phyloP scores from a whole-genome alignment of 2,888 invertebrate genomes.

The Melikaiella ostensackeni region DNA sequence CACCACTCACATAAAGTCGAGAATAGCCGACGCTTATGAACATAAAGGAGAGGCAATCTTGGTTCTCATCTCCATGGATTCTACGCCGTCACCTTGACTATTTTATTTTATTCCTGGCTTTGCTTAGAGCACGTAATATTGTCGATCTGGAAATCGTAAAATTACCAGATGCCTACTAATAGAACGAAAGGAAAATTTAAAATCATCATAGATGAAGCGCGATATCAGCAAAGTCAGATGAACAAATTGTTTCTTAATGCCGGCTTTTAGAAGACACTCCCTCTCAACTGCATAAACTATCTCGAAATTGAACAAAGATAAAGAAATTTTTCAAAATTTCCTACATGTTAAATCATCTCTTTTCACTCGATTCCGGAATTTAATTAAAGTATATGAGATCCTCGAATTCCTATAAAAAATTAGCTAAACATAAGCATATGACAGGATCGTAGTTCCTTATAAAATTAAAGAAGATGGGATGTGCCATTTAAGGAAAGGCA shows the following conservation, averaged over 20 bases:
- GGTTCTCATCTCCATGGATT: constrained; percentile 65
- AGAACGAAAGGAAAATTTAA: not conserved
- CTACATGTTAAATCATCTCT: not conserved
- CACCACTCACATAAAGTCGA: constrained; percentile 56
- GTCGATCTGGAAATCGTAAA: constrained; percentile 18
- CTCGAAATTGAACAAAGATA: not conserved
- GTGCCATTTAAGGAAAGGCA: too few species aligned
- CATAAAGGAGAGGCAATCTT: constrained; percentile 64
- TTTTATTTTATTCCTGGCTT: constrained; percentile 50
- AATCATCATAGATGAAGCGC: constrained; percentile 2
- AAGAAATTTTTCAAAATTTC: not conserved
- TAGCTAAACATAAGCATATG: too few species aligned
- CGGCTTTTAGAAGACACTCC: not conserved
- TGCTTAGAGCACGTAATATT: constrained; percentile 21
- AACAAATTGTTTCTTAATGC: not conserved
- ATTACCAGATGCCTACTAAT: not conserved
- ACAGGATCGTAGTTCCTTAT: too few species aligned
- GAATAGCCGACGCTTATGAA: constrained; percentile 48
- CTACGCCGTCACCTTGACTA: constrained; percentile 58
- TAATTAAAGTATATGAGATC: too few species aligned
- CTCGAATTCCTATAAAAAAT: too few species aligned
- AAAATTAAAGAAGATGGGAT: too few species aligned
- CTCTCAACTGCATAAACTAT: not conserved
- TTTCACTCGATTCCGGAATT: too few species aligned
- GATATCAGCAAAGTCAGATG: not conserved